Evolutionary conservation across 1,140 invertebrate species (phyloP).

Genomic region (Drosophila busckii): DNA sequence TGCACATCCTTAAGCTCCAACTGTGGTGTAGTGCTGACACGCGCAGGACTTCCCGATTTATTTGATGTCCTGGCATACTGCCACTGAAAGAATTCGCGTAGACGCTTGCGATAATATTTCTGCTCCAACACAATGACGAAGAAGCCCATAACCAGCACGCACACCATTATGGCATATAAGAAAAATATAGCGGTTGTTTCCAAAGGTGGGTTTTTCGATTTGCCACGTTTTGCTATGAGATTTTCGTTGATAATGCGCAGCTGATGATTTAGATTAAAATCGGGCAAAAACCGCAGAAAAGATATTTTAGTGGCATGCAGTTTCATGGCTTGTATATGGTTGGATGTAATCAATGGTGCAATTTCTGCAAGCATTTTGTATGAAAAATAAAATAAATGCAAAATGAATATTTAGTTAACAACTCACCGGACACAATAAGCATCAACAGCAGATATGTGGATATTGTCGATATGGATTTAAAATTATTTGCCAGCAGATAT

Average conservation of each 20-base stretch:
- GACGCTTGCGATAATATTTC: constrained; percentile 41
- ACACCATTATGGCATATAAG: constrained; percentile 40
- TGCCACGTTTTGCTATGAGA: constrained; percentile 37
- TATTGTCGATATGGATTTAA: constrained; percentile 71
- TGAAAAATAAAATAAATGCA: neutral
- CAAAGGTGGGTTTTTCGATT: neutral
- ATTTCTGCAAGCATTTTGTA: constrained; percentile 60
- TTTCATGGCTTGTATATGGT: constrained; percentile 53
- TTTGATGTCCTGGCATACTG: constrained; percentile 1
- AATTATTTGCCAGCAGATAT: constrained; percentile 61
- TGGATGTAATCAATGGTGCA: constrained; percentile 63
- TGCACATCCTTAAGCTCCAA: too few relatives aligned
- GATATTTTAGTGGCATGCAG: constrained; percentile 53
- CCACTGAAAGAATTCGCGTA: constrained; percentile 20
- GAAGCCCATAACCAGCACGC: constrained; percentile 40
- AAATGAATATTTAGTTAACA: neutral
- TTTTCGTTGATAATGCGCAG: constrained; percentile 70
- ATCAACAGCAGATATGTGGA: constrained; percentile 68
- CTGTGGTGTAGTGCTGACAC: too few relatives aligned
- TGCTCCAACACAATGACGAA: constrained; percentile 60
- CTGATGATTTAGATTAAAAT: constrained; percentile 76
- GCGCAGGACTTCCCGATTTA: too few relatives aligned
- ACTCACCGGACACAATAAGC: constrained; percentile 69
- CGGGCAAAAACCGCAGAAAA: constrained; percentile 62
- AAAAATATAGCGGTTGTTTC: constrained; percentile 41